phyloP scores from a whole-genome alignment of 2,113 vertebrate species.

The Naja naja region DNA sequence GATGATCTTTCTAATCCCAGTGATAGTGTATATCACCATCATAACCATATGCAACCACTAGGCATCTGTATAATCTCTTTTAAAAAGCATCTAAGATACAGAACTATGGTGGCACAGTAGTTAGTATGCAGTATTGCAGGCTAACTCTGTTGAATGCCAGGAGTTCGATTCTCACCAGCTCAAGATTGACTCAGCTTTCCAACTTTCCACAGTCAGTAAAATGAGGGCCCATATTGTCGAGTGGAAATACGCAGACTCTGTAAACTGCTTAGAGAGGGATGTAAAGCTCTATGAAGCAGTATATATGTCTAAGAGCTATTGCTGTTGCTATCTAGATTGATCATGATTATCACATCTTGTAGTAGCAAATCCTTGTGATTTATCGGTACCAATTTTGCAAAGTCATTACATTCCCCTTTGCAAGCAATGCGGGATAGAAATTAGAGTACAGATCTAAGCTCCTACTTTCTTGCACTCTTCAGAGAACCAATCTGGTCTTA shows the following conservation, averaged over 20 bases:
- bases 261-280: too few relatives aligned
- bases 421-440: background rate
- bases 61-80: background rate
- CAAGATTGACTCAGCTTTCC: too few relatives aligned
- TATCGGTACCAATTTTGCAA: background rate
- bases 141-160: background rate
- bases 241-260: too few relatives aligned
- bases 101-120: too few relatives aligned
- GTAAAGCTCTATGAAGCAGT: too few relatives aligned
- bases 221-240: too few relatives aligned
- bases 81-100: background rate
- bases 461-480: background rate
- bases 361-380: background rate
- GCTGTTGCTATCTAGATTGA: background rate
- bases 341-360: background rate
- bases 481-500: background rate
- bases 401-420: background rate
- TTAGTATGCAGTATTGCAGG: background rate
- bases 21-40: background rate
- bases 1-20: too few relatives aligned
- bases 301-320: background rate
- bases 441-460: background rate
- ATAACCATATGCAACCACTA: background rate
- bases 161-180: too few relatives aligned
- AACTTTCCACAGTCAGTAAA: too few relatives aligned